Evolutionary conservation across 2,888 invertebrate species (phyloP), one percentile per base, ranked within the genome.

Genomic region (Ametastegia equiseti): DNA sequence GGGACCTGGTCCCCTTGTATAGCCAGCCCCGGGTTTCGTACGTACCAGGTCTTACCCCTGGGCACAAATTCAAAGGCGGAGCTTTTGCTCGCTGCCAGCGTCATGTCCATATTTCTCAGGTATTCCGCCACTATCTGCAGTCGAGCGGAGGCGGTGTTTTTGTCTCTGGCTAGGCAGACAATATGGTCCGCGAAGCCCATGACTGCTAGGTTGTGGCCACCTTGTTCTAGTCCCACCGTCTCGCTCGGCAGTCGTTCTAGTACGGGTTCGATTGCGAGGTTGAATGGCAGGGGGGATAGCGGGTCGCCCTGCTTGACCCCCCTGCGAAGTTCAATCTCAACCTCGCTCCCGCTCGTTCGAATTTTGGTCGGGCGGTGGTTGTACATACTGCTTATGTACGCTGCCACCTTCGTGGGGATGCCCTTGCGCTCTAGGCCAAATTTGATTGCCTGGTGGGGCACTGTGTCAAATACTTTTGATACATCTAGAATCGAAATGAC

Each of bases 391-490:
- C 13, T 39, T 11, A 81, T 54, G 45, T 83, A 82, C 0, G 33
- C n/a, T 0, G 80, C 80, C 0, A 85, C 23, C 0, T 7, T 1
- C 27, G 0, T 11, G 1, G 82, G 82, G 5, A 84, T 15, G 15
- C 84, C 85, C 13, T 67, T 36, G 15, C 73, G n/a, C n/a, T 19
- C 11, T 11, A 85, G 60, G 9, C 82, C 54, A 1, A 36, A n/a
- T 15, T 63, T 13, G 0, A 85, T 36, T 0, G 84, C 78, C 2
- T 13, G 5, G 42, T 85, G 83, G 0, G 83, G 80, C 0, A 87
- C 84, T 0, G 82, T 71, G 81, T 86, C 86, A 36, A 86, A 87
- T 0, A 85, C 84, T 57, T 85, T 86, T 0, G 80, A 63, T 15
- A 86, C 39, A 39, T 86, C 86, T 0, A 87, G 50, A 9, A 84